phyloP scores from a whole-genome alignment of 2,797 vertebrate genomes.

The Etheostoma nigrum region DNA sequence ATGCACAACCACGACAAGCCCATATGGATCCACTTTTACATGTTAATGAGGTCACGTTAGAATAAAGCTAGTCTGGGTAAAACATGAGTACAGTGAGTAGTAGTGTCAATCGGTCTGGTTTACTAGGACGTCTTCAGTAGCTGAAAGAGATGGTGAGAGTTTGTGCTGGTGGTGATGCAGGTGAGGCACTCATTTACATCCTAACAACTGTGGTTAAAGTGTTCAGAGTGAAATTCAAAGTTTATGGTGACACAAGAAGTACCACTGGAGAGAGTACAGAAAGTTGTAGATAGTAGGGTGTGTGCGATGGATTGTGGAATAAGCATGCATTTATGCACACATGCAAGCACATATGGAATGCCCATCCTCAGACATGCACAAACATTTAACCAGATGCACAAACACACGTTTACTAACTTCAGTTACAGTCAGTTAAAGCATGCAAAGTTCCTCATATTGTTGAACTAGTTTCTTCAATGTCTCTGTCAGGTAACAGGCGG shows the following conservation, averaged over 20 bases:
- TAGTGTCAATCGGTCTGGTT: constrained; percentile 9
- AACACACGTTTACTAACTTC: constrained; percentile 23
- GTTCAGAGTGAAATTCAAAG: constrained; percentile 9
- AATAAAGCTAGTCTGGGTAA: constrained; percentile 38
- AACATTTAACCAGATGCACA: constrained; percentile 31
- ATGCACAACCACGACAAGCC: constrained; percentile 59
- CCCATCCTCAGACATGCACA: constrained; percentile 47
- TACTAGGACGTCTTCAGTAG: constrained; percentile 12
- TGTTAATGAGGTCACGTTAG: constrained; percentile 77
- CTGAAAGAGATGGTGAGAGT: not conserved
- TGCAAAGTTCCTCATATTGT: constrained; percentile 6
- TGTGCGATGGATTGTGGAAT: constrained; percentile 46
- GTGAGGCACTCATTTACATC: constrained; percentile 3
- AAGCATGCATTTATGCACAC: constrained; percentile 43
- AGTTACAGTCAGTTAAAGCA: constrained; percentile 25
- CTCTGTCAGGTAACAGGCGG: not conserved
- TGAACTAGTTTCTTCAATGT: not conserved
- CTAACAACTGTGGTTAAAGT: not conserved
- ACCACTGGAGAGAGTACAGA: not conserved
- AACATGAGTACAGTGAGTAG: constrained; percentile 7
- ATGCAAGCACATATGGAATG: constrained; percentile 67
- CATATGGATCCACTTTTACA: constrained; percentile 79
- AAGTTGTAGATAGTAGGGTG: constrained; percentile 33
- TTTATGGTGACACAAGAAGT: constrained; percentile 9
- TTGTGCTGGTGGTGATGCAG: not conserved